Conservation (phyloP, 2,888 invertebrate genomes). For the Carabus problematicus region DNA sequence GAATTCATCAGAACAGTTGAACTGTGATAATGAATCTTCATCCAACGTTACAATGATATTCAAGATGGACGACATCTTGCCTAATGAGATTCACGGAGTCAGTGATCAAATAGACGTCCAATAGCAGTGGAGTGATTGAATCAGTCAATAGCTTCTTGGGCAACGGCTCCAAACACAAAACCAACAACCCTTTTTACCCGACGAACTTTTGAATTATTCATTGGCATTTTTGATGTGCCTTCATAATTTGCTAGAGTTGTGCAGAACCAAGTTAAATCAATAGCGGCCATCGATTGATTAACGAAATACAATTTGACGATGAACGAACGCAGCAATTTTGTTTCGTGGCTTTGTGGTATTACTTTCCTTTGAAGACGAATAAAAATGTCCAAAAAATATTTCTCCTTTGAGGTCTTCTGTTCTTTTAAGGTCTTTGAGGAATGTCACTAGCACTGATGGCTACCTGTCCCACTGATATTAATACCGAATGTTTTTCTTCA, state of each 20-base stretch:
- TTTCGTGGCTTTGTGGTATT: too few relatives aligned
- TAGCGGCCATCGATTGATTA: too few relatives aligned
- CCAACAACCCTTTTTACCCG: conserved; percentile 16
- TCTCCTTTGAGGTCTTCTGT: conserved; percentile 4
- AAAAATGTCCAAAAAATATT: neutral
- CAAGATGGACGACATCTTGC: conserved; percentile 10
- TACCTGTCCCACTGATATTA: conserved; percentile 27
- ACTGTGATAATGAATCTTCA: too few relatives aligned
- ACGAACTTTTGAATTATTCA: conserved; percentile 8
- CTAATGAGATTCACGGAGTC: conserved; percentile 20
- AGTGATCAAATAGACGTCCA: conserved; percentile 13
- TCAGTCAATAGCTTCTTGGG: conserved; percentile 7
- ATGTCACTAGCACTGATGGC: conserved; percentile 28
- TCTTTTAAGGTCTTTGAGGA: conserved; percentile 11
- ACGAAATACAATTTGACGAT: too few relatives aligned
- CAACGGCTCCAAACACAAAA: too few relatives aligned
- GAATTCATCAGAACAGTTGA: too few relatives aligned
- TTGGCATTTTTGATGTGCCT: conserved; percentile 4
- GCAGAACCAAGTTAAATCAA: neutral
- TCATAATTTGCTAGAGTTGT: conserved; percentile 16
- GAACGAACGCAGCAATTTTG: too few relatives aligned
- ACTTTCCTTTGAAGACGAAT: too few relatives aligned
- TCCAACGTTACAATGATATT: conserved; percentile 6
- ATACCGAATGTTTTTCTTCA: conserved; percentile 20
- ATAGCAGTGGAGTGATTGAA: conserved; percentile 3